A percentile compares a stretch with the other conserved stretches of the same genome.
Conservation (phyloP, 2,888 invertebrate species). For the Cosmia trapezina region DNA sequence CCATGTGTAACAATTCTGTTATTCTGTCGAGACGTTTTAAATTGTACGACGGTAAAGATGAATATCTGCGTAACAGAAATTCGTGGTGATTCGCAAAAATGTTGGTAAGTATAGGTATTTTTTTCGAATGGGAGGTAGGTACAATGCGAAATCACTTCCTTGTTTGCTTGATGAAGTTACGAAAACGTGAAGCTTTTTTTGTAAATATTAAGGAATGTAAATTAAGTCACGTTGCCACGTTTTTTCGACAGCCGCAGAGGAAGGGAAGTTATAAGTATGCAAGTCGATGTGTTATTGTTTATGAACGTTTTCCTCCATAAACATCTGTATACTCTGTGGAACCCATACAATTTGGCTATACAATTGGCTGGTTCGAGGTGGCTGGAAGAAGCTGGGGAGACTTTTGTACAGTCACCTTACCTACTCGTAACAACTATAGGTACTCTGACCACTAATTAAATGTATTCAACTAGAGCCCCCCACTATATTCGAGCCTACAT, state of each 20-base stretch:
- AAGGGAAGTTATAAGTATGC: conserved; percentile 33
- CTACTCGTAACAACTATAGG: not conserved
- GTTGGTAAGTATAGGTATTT: conserved; percentile 40
- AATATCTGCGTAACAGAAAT: conserved; percentile 39
- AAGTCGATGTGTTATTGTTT: conserved; percentile 46
- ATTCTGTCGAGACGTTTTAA: conserved; percentile 55
- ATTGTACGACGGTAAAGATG: conserved; percentile 43
- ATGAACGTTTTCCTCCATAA: conserved; percentile 34
- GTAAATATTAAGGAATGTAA: conserved; percentile 50
- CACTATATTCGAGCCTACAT: not conserved
- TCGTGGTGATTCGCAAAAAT: conserved; percentile 44
- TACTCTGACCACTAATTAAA: not conserved
- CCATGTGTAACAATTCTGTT: conserved; percentile 56
- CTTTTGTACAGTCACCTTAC: not conserved
- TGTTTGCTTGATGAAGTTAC: conserved; percentile 49
- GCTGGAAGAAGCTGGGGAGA: not conserved
- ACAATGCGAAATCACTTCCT: conserved; percentile 49
- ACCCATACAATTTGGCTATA: conserved; percentile 12
- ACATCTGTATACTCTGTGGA: not conserved
- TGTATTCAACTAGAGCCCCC: not conserved
- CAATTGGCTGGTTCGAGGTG: not conserved
- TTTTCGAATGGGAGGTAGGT: conserved; percentile 12
- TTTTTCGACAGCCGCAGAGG: conserved; percentile 39
- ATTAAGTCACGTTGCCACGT: conserved; percentile 53
- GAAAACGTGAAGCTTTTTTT: conserved; percentile 40